Evolutionary conservation across 2,797 vertebrate genomes (phyloP).

Genomic region (Acanthis flammea): DNA sequence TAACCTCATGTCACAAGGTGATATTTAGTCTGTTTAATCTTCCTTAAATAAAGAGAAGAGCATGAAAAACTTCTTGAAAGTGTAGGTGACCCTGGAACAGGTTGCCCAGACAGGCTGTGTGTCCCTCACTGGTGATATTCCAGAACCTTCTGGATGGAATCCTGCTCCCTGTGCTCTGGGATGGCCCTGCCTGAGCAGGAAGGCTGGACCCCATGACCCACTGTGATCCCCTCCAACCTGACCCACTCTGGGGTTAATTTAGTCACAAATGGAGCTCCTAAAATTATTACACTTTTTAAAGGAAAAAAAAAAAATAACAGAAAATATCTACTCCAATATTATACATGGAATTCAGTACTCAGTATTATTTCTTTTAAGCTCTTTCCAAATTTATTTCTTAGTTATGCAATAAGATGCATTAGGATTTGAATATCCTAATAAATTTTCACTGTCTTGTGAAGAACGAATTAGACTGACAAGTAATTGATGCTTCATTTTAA

Average conservation of each 20-base stretch:
- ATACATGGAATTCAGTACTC: background rate
- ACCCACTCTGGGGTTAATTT: background rate
- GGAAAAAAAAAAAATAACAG: background rate
- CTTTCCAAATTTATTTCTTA: background rate
- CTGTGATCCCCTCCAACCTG: background rate
- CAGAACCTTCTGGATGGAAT: background rate
- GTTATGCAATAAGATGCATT: background rate
- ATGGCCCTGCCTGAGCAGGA: background rate
- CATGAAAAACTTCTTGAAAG: no score
- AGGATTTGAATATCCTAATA: background rate
- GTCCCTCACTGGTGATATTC: background rate
- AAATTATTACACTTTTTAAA: background rate
- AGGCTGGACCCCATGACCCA: background rate
- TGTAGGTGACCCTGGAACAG: background rate
- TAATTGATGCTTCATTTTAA: background rate
- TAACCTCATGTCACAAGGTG: accelerated
- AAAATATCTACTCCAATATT: background rate
- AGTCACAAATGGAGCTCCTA: background rate
- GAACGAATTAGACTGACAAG: background rate
- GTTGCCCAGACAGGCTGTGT: background rate
- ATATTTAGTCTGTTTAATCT: background rate
- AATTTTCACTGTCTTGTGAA: background rate
- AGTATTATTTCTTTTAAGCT: background rate
- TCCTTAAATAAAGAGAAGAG: background rate
- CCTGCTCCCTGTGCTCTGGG: background rate